phyloP scores from a whole-genome alignment of 2,888 invertebrate species.

The Drosophila vallismaia region DNA sequence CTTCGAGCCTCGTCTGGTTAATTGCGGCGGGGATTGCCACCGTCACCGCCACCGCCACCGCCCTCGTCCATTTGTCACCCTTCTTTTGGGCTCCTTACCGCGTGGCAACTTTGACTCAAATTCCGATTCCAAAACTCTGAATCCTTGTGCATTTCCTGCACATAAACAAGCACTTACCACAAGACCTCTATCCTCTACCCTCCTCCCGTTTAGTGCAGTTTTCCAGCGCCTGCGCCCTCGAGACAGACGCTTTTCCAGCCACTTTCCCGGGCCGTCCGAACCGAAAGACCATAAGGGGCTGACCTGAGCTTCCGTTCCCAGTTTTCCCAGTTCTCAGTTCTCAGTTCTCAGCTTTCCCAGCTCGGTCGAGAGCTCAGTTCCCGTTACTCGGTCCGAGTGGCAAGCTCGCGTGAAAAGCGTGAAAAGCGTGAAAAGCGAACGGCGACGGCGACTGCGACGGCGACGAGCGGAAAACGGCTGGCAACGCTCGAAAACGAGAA shows the following conservation, averaged over 20 bases:
- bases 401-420: constrained; percentile 64
- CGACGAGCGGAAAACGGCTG: constrained; percentile 28
- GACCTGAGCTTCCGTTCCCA: constrained; percentile 24
- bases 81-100: constrained; percentile 47
- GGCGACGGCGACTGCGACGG: constrained; percentile 5
- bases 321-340: constrained; percentile 13
- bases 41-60: too few species aligned
- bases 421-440: constrained; percentile 10
- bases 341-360: constrained; percentile 18
- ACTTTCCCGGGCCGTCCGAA: constrained; percentile 20
- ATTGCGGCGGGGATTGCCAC: constrained; percentile 44
- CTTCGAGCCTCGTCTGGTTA: constrained; percentile 50
- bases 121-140: constrained; percentile 1
- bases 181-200: background rate
- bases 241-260: constrained; percentile 11
- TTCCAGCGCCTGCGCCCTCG: constrained; percentile 3
- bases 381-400: constrained; percentile 68
- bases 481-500: constrained; percentile 35
- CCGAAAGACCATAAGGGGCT: constrained; percentile 1
- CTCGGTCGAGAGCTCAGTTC: constrained; percentile 49
- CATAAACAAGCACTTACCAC: constrained; percentile 9
- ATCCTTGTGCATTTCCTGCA: constrained; percentile 70
- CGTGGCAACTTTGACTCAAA: constrained; percentile 52
- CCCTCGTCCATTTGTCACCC: background rate
- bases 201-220: background rate